Percentiles rank a stretch among this genome's conserved stretches.
Evolutionary conservation across 2,113 vertebrate genomes (phyloP).

Genomic region (Eurypyga helias): DNA sequence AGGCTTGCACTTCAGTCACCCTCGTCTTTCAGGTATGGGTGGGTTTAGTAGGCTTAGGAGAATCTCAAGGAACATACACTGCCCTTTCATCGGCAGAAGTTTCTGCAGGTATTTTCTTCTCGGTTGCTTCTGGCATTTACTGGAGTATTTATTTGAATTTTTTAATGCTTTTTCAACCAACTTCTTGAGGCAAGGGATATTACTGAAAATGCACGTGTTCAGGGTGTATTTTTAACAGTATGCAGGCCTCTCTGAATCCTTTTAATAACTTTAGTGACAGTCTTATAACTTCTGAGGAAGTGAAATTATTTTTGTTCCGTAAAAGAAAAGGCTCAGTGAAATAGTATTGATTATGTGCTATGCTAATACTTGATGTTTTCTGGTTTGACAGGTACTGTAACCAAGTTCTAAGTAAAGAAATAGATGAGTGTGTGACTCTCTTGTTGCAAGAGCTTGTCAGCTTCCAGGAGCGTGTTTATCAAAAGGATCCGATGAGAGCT

Average conservation of each 20-base stretch:
- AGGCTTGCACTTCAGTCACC: not conserved
- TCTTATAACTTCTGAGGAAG: not conserved
- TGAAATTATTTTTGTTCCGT: not conserved
- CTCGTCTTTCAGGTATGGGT: not conserved
- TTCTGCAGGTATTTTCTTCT: not conserved
- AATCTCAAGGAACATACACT: not conserved
- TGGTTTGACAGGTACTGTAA: conserved; percentile 90
- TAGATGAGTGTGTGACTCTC: conserved; percentile 95
- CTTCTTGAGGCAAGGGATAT: not conserved
- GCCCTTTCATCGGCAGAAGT: not conserved
- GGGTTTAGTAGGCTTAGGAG: not conserved
- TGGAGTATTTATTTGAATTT: not conserved
- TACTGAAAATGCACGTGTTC: not conserved
- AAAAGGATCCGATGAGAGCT: conserved; percentile 93
- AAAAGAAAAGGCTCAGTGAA: not conserved
- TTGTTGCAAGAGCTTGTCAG: conserved; percentile 95
- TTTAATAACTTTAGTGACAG: not conserved
- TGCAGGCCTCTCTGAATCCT: not conserved
- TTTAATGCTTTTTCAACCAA: not conserved
- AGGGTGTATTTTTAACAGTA: not conserved
- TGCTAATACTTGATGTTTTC: not conserved
- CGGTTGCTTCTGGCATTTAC: not conserved
- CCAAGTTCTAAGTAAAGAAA: conserved; percentile 98
- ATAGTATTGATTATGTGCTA: not conserved
- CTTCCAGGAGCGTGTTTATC: conserved; percentile 95